Base-by-base conservation (phyloP, 2,797 vertebrate genomes). In the Agapornis canus region DNA sequence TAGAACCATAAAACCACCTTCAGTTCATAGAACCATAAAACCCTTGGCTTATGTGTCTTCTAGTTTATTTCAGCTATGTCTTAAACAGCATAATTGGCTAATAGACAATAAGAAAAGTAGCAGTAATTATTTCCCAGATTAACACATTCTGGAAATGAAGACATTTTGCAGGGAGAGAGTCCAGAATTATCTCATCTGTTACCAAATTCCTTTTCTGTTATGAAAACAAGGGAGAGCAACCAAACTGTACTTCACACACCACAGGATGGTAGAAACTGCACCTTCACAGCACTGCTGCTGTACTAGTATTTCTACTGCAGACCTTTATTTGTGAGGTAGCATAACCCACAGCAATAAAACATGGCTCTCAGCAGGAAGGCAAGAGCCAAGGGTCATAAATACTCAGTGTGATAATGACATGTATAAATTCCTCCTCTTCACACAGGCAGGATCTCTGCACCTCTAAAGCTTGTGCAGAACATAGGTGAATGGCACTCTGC, bases 321-420 rank as follows among this genome's bases (percentile, higher is more conserved):
- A 27, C 8, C 39, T 43, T 29, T 31, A 17, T 22, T 20, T 40
- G 52, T 37, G 63, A 89, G 32, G 11, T 72, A 48, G 32, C 71
- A 91, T 51, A 90, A 52, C 22, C 45, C 57, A 42, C 27, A 52
- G 48, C 73, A 71, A 15, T 12, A 35, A 71, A 70, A 45, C 23
- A 16, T 3, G 4, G 49, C 54, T 70, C 42, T 66, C 0, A 0
- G 59, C 56, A 91, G 60, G 43, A 73, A 61, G 0, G 3, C 2
- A 1, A 60, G 39, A 87, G 45, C 51, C 47, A 64, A 60, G 21
- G 60, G 35, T 70, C 89, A 68, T 31, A 52, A 73, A 66, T 19
- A 86, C n/a, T 48, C 57, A 64, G n/a, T 1, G 3, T 32, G 59
- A 54, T 9, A 49, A 48, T 2, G 54, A n/a, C 31, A 20, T 8